Base-by-base conservation (phyloP, 1,140 invertebrate species). In the Drosophila arawakana region DNA sequence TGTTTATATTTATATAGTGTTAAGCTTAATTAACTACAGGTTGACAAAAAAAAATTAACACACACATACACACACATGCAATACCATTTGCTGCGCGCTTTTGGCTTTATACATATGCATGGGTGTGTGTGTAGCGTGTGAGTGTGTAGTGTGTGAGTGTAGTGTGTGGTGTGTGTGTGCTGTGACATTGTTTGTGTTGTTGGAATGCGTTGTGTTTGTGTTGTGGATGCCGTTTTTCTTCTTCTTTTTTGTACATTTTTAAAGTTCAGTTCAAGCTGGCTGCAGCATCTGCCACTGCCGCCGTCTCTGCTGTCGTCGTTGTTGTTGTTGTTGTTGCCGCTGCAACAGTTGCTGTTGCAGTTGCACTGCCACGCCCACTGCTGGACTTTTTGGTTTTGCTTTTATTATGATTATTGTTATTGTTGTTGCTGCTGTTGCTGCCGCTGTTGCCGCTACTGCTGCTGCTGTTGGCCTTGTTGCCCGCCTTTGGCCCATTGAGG, bases 401-500 rank as follows among this genome's bases (percentile, higher is more conserved):
- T 63, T 80, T 80, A 34, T 44, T 70, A 25, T 39, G 69, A 8
- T 57, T 65, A 37, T 63, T 70, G 11, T 57, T 59, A 6, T 59
- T 71, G 9, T 41, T 71, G 15, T 18, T 43, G 39, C 4, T 25
- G 7, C 39, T 47, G 41, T 30, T 75, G 34, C 39, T 25, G 15
- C 41, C 44, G 61, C 15, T 57, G 8, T 13, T 44, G 39, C 7
- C n/a, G 44, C 21, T 18, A 34, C 3, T 44, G 30, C 2, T 13
- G 44, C 2, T 11, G 37, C 18, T 15, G 60, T 50, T 18, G 43
- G 50, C 37, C 15, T 52, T 25, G 59, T 25, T 44, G 18, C 47
- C 44, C 49, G 75, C 41, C 58, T 65, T 66, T 50, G 91, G 91
- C 2, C 82, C 91, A 78, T 92, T 92, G 18, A 91, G 80, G 15